These are phyloP conservation scores for Eubasilissa splendida DNA, from an alignment of 2,888 invertebrate genomes.

Conservation along the genomic window DNA sequence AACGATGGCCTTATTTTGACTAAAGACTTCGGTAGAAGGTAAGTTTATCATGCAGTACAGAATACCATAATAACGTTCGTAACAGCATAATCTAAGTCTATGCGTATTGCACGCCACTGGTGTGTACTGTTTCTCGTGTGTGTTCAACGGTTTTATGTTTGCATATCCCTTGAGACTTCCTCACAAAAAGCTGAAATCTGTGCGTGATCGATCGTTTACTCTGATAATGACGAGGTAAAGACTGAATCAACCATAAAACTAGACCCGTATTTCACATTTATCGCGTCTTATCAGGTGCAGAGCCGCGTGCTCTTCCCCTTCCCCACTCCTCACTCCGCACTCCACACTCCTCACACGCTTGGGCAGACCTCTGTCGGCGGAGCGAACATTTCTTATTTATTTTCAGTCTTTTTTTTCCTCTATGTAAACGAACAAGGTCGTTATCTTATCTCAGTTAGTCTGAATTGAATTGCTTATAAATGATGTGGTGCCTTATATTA, in stretches of 20 bases:
- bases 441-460: conserved; percentile 7
- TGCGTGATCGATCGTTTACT: conserved; percentile 16
- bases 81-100: too few relatives aligned
- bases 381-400: conserved; percentile 8
- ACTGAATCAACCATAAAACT: not conserved
- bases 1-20: too few relatives aligned
- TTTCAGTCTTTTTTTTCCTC: conserved; percentile 11
- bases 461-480: not conserved
- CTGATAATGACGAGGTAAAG: not conserved
- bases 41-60: too few relatives aligned
- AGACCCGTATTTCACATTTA: not conserved
- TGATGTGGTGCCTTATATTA: conserved; percentile 2
- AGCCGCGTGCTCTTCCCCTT: conserved; percentile 5
- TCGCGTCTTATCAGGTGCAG: conserved; percentile 16
- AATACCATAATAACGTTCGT: too few relatives aligned
- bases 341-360: conserved; percentile 15
- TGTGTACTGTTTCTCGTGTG: too few relatives aligned
- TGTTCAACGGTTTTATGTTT: too few relatives aligned
- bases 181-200: conserved; percentile 7
- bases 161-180: not conserved
- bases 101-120: too few relatives aligned
- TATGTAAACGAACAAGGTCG: conserved; percentile 25
- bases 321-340: not conserved
- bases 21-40: too few relatives aligned
- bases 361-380: conserved; percentile 18